Base-by-base conservation (phyloP, 2,797 vertebrate genomes). In the Enteromius viviparus region DNA sequence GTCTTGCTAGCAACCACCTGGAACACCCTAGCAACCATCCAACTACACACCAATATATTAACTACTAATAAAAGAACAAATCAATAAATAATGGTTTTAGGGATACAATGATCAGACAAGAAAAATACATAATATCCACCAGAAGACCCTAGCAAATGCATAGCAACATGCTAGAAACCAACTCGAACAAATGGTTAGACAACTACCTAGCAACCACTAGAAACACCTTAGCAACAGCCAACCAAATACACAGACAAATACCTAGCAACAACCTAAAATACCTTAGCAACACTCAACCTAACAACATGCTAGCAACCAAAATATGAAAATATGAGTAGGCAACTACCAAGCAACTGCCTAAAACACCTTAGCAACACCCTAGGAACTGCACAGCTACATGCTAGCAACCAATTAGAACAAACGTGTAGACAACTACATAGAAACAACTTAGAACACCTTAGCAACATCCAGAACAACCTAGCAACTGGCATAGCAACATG, bases 1-100 rank as follows among this genome's bases (percentile, higher is more conserved):
- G 19, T 17, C 2, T 7, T 1, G 23, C 23, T 71, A 19, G 45
- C 23, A 71, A 29, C 23, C 69, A 71, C 8, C 69, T 7, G 15
- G 68, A 71, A 71, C 69, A 71, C 23, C 69, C 42, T 47, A 26
- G 55, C 55, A 58, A 58, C 55, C 55, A 23, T 58, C 21, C n/a
- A 60, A 49, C 23, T 49, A 45, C 69, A 49, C 21, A 75, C 19
- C 26, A 21, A 51, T 8, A 53, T 19, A 26, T 9, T 34, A n/a
- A 21, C 9, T 34, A 37, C 34, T 21, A 55, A 53, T 11, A 32
- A 42, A 42, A 29, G 69, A 72, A 49, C n/a, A 70, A 23, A 42
- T 70, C 2, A 2, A 14, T 6, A 45, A 26, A 70, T 51, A 1
- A 47, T 9, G 7, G 45, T 45, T 26, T 23, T 17, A 15, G 17